Evolutionary conservation across 2,888 invertebrate genomes (phyloP), one percentile per base, ranked within the genome.

Genomic region (Eilema sororculum): DNA sequence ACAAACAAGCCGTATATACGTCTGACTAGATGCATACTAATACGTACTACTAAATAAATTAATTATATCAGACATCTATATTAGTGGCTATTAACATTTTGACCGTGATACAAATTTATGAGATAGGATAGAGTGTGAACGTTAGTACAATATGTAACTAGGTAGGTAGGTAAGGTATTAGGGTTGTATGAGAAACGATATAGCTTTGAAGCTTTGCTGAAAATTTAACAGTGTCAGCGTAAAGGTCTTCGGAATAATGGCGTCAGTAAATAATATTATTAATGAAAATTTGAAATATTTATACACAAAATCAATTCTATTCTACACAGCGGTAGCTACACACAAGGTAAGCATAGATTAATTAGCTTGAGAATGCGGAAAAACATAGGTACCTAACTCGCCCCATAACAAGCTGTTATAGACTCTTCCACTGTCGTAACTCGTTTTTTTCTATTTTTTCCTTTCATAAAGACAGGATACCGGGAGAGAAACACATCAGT

Each of bases 91-190:
- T 65, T 62, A 57, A 77, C 69, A 77, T 74, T 81, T 78, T 82
- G 84, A 82, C 83, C 84, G 79, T 84, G 84, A 77, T 74, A 67
- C 74, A 71, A 77, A 82, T 78, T 79, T 81, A 75, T 75, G 68
- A 79, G 77, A 73, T 72, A 74, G 78, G 74, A 80, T 84, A 78
- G 75, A 76, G 76, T 82, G 79, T n/a, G 72, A 79, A 78, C 76
- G 75, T 73, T 73, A 72, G 73, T 75, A 75, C 73, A 75, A 78
- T 78, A 77, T 77, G 74, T 82, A 81, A 84, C 84, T 84, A 82
- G 81, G 78, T 80, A 80, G 74, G 74, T 76, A 80, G 74, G 74
- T 76, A 79, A 80, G 77, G 70, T 60, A 68, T 75, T 79, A 86
- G 86, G 86, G 84, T 75, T 85, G 82, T 67, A 73, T 67, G 73